Conservation (phyloP, 2,113 vertebrate genomes). For the Pithys albifrons region DNA sequence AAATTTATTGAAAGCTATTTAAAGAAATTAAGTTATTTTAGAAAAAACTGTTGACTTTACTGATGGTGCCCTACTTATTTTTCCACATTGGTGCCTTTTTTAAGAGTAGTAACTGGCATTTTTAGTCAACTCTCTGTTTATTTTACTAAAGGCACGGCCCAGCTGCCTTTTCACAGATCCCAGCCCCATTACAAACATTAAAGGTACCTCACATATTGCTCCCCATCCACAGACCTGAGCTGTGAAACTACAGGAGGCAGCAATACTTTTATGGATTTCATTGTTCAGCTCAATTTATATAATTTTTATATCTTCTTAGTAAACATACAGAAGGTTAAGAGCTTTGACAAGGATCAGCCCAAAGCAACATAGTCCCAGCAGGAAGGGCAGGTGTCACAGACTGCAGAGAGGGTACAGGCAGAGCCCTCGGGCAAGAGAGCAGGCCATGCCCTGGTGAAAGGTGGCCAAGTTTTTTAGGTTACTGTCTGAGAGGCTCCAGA, state of each 20-base stretch:
- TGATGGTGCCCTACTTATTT: not conserved
- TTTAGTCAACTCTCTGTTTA: constrained; percentile 28
- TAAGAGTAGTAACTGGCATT: not conserved
- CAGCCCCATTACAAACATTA: not conserved
- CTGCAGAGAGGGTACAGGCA: not conserved
- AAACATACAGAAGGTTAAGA: not conserved
- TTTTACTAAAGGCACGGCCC: not conserved
- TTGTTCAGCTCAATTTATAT: not conserved
- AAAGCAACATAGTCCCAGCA: not conserved
- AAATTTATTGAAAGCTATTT: constrained; percentile 19
- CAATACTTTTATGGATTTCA: not conserved
- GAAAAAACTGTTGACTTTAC: constrained; percentile 32
- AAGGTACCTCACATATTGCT: not conserved
- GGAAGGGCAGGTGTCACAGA: not conserved
- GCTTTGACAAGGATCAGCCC: not conserved
- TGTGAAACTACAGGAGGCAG: not conserved
- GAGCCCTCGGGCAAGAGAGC: not conserved
- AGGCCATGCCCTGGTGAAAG: not conserved
- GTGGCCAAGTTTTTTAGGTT: not conserved
- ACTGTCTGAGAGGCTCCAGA: not conserved
- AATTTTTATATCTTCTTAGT: not conserved
- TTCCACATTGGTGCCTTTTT: constrained; percentile 6
- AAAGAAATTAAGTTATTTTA: constrained; percentile 24
- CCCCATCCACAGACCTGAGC: not conserved
- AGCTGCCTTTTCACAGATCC: not conserved